phyloP scores from a whole-genome alignment of 1,140 invertebrate species.

The Drosophila varians region DNA sequence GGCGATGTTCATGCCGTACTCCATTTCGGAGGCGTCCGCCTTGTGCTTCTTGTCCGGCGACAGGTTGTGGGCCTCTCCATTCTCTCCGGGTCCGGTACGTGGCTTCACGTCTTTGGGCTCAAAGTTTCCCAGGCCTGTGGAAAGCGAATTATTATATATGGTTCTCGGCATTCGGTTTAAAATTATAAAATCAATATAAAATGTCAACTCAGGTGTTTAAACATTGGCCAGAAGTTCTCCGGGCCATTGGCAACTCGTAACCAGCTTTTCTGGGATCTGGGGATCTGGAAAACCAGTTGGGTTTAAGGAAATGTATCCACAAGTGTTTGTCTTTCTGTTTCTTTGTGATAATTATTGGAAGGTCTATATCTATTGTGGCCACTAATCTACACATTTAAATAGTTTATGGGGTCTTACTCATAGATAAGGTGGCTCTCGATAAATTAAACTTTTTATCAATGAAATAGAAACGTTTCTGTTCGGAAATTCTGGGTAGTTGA shows the following conservation, averaged over 20 bases:
- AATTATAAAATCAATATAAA: no score
- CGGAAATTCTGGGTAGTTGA: no score
- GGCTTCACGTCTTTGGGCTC: slow-evolving; percentile 87
- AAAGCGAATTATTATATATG: background rate
- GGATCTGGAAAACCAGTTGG: background rate
- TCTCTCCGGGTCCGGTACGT: slow-evolving; percentile 92
- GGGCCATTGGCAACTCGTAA: background rate
- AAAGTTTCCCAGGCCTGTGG: slow-evolving; percentile 86
- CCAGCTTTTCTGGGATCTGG: no score
- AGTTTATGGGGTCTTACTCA: background rate
- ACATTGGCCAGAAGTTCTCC: slow-evolving; percentile 1
- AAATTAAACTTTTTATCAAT: background rate
- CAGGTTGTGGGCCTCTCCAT: slow-evolving; percentile 85
- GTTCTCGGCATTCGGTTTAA: no score
- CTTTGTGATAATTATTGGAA: no score
- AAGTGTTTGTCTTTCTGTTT: no score
- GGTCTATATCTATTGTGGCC: no score
- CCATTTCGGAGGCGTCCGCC: slow-evolving; percentile 89
- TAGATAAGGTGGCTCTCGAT: background rate
- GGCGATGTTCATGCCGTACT: slow-evolving; percentile 99
- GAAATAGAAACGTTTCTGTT: no score
- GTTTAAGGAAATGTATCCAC: background rate
- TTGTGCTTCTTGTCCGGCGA: slow-evolving; percentile 87
- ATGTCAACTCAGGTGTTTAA: slow-evolving; percentile 16
- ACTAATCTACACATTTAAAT: no score